Evolutionary conservation across 2,797 vertebrate genomes (phyloP).

Genomic region (Darevskia mixta): DNA sequence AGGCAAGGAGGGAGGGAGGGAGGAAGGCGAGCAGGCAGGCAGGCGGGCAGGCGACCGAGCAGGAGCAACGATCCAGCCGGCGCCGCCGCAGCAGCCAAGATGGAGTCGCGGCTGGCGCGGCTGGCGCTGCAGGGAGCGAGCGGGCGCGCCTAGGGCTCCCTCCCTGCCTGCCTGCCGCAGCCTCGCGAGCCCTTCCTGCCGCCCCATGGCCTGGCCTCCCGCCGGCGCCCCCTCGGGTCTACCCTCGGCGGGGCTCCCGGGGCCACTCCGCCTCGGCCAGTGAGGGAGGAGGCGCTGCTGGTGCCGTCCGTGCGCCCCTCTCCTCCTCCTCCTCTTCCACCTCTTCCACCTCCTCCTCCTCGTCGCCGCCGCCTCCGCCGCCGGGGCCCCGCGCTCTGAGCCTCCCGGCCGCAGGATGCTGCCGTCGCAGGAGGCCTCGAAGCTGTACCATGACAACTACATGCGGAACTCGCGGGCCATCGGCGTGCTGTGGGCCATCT

Average conservation of each 20-base stretch:
- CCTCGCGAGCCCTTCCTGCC: neutral
- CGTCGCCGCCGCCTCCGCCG: constrained; percentile 15
- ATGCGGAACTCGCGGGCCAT: constrained; percentile 96
- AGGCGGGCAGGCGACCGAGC: constrained; percentile 23
- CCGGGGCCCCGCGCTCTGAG: constrained; percentile 59
- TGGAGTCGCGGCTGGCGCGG: constrained; percentile 73
- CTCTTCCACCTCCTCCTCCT: too few species aligned
- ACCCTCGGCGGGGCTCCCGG: constrained; percentile 28
- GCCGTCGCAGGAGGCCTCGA: constrained; percentile 95
- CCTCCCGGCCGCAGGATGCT: constrained; percentile 82
- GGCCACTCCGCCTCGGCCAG: neutral
- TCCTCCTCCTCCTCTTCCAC: neutral
- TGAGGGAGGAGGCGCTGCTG: neutral
- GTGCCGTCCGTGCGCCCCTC: constrained; percentile 52
- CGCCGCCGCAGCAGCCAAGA: constrained; percentile 68
- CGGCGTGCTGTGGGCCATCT: constrained; percentile 96
- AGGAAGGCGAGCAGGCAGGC: constrained; percentile 31
- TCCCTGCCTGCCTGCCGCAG: constrained; percentile 8
- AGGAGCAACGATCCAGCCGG: constrained; percentile 59
- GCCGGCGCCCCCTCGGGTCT: neutral
- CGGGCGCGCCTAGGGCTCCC: constrained; percentile 62
- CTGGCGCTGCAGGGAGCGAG: constrained; percentile 66
- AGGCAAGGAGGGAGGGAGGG: constrained; percentile 37
- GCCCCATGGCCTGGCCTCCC: constrained; percentile 45
- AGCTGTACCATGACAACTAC: constrained; percentile 95